Evolutionary conservation across 1,140 invertebrate genomes (phyloP), one percentile per base, ranked within the genome.

Genomic region (Tetramorium simillimum): DNA sequence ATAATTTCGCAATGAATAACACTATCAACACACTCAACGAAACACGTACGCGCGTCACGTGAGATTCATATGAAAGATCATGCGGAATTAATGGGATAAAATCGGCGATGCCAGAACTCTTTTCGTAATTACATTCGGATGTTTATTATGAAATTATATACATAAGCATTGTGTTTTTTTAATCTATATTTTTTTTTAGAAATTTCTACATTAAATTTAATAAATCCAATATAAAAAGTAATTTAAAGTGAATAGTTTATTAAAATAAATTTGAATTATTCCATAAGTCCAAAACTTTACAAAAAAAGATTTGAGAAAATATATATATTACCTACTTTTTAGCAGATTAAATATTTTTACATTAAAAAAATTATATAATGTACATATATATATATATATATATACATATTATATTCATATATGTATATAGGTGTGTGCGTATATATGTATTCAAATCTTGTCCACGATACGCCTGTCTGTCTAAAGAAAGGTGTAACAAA

Each of bases 1-100:
- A 82, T 43, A 70, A 81, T 46, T 16, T 46, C 67, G 40, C 67
- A 56, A 24, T 4, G n/a, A 43, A 77, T 33, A 3, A 14, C 12
- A 21, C 46, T 67, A 40, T 51, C 28, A 46, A 77, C 24, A 67
- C 21, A 28, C 7, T n/a, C 33, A 40, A 10, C 5, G 33, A 10
- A 18, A 73, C 2, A 21, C 21, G 62, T 28, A 46, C 1, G 7
- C 65, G 37, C n/a, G n/a, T 81, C 65, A 81, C 65, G 78, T 58
- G 24, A 82, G 24, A 82, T 72, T 18, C 18, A 9, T 24, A 1
- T 43, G 18, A 67, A 28, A 46, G 70, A 58, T 53, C 33, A 60
- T 28, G 10, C 3, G 21, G 37, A 28, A 72, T 56, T 56, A 46
- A 58, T 0, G 18, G 3, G n/a, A 58, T 18, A 12, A 24, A 37